A percentile compares a stretch with the other conserved stretches of the same genome.
phyloP scores from a whole-genome alignment of 2,797 vertebrate species.

The Eupleurogrammus muticus region DNA sequence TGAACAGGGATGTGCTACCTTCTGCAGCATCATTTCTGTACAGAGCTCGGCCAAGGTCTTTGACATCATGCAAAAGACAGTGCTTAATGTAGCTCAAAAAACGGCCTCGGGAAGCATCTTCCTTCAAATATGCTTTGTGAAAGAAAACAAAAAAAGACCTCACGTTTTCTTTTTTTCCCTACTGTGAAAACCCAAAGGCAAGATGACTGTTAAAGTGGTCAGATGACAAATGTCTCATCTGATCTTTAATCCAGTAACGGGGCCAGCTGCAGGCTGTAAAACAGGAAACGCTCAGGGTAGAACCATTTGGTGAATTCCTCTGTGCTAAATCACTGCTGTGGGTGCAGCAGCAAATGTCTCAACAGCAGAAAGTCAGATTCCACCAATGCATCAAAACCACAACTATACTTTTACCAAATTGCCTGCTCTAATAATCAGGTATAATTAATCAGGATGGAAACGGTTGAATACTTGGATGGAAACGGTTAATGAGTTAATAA shows the following conservation, averaged over 20 bases:
- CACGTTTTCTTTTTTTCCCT: constrained; percentile 54
- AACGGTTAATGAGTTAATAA: too few species aligned
- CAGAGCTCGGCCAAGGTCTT: constrained; percentile 66
- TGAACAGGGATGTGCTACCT: constrained; percentile 50
- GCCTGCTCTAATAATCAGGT: not conserved
- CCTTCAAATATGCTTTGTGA: constrained; percentile 69
- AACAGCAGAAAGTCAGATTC: constrained; percentile 48
- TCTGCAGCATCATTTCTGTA: constrained; percentile 58
- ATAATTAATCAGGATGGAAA: not conserved
- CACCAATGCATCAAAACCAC: too few species aligned
- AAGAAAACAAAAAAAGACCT: constrained; percentile 42
- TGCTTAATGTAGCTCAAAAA: constrained; percentile 82
- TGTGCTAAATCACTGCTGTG: constrained; percentile 65
- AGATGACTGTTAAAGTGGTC: constrained; percentile 82
- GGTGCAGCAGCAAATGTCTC: constrained; percentile 48
- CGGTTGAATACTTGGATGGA: not conserved
- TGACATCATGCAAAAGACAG: constrained; percentile 82
- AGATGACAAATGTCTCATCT: constrained; percentile 84
- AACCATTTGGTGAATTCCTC: constrained; percentile 74
- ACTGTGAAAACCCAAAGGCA: constrained; percentile 75
- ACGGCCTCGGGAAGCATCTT: constrained; percentile 76
- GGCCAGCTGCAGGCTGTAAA: constrained; percentile 68
- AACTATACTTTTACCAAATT: too few species aligned
- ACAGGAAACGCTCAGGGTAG: constrained; percentile 72
- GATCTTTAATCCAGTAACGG: constrained; percentile 73